phyloP scores from a whole-genome alignment of 2,888 invertebrate species.

The Perdita meconis region DNA sequence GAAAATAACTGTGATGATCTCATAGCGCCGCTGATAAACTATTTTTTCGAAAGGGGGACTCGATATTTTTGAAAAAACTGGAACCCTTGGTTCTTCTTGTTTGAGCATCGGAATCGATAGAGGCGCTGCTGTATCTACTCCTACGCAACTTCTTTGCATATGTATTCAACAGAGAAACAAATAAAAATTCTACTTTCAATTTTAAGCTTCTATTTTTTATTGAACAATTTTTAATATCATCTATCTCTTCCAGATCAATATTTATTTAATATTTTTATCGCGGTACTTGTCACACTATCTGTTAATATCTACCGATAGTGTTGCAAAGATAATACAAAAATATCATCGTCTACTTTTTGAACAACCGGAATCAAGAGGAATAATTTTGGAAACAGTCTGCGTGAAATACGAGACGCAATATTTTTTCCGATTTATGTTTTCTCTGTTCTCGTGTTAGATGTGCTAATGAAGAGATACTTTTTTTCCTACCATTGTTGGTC shows the following conservation, averaged over 20 bases:
- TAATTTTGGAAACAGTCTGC: background rate
- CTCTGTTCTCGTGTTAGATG: background rate
- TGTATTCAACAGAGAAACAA: background rate
- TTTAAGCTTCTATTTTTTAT: background rate
- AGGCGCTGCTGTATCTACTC: constrained; percentile 31
- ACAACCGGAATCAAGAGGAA: background rate
- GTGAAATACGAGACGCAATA: background rate
- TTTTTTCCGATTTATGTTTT: background rate
- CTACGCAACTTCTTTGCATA: background rate
- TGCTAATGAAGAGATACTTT: background rate
- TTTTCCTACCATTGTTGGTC: too few relatives aligned
- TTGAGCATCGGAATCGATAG: constrained; percentile 28
- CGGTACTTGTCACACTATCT: constrained; percentile 26
- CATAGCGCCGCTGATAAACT: background rate
- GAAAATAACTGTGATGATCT: background rate
- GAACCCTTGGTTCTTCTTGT: background rate
- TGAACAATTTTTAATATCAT: background rate
- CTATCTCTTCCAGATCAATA: background rate
- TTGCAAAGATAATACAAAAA: constrained; percentile 27
- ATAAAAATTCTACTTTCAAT: background rate
- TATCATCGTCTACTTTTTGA: background rate
- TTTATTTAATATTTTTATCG: constrained; percentile 24
- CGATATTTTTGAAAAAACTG: background rate
- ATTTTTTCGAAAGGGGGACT: background rate
- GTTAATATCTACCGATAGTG: constrained; percentile 2